These are phyloP conservation scores for Drosophila merina DNA, from an alignment of 2,888 invertebrate genomes.

Conservation along the genomic window DNA sequence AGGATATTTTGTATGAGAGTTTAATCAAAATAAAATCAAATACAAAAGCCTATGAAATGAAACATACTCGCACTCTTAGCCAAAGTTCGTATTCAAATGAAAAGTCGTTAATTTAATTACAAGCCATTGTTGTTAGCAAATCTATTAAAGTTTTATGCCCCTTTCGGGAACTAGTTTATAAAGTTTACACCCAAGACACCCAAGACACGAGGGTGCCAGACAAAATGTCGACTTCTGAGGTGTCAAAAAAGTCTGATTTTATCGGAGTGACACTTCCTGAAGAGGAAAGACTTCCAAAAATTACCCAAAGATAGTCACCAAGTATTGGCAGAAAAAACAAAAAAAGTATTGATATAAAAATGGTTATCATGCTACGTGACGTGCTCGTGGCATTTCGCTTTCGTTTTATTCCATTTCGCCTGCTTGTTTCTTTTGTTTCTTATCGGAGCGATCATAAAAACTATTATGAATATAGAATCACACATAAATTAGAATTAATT, in stretches of 20 bases:
- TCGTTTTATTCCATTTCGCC: conserved; percentile 45
- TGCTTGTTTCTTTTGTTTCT: conserved; percentile 16
- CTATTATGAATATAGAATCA: conserved; percentile 58
- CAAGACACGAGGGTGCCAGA: conserved; percentile 19
- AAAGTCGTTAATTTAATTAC: conserved; percentile 42
- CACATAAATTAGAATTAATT: conserved; percentile 80
- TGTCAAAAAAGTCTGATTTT: conserved; percentile 10
- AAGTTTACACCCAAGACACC: conserved; percentile 1
- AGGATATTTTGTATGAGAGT: too few species aligned
- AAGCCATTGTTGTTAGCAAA: conserved; percentile 21
- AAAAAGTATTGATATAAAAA: not conserved
- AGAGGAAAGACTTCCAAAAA: not conserved
- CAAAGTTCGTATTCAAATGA: conserved; percentile 18
- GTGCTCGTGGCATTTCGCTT: conserved; percentile 61
- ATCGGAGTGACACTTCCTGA: not conserved
- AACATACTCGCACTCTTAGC: not conserved
- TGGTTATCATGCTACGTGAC: conserved; percentile 14
- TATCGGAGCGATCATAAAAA: conserved; percentile 49
- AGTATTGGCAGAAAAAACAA: not conserved
- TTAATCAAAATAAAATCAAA: not conserved
- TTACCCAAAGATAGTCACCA: not conserved
- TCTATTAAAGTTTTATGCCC: conserved; percentile 31
- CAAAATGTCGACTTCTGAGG: conserved; percentile 14
- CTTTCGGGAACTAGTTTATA: conserved; percentile 25
- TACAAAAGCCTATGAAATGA: not conserved